Evolutionary conservation across 2,797 vertebrate species (phyloP).

Genomic region (Dromococcyx pavoninus): DNA sequence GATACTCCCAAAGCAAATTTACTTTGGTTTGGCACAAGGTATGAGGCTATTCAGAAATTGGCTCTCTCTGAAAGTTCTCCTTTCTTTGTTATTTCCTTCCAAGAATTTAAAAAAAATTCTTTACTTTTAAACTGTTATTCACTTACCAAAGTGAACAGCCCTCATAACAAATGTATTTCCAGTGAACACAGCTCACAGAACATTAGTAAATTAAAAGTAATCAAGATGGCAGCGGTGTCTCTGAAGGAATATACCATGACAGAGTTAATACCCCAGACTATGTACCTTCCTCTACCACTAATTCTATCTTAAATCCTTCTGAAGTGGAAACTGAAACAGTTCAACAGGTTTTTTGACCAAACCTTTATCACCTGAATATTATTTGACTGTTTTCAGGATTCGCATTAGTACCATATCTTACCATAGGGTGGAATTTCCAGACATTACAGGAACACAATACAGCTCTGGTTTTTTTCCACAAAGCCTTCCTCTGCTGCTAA

Average conservation of each 20-base stretch:
- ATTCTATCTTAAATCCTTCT: not conserved
- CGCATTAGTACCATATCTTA: not conserved
- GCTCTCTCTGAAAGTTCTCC: conserved; percentile 61
- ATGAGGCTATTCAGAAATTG: conserved; percentile 69
- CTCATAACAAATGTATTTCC: not conserved
- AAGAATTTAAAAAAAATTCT: conserved; percentile 56
- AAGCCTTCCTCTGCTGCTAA: not conserved
- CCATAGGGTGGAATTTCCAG: not conserved
- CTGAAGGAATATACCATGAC: not conserved
- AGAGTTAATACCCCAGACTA: not conserved
- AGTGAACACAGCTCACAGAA: not conserved
- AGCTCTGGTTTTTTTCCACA: not conserved
- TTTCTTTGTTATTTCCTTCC: conserved; percentile 68
- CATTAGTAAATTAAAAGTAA: not conserved
- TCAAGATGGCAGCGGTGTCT: not conserved
- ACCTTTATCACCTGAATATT: not conserved
- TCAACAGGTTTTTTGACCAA: not conserved
- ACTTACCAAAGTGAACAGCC: not conserved
- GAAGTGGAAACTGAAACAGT: not conserved
- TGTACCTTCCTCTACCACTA: not conserved
- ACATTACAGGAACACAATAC: not conserved
- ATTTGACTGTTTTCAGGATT: not conserved
- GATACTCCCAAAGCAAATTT: conserved; percentile 73
- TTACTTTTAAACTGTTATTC: conserved; percentile 31
- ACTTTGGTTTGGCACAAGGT: conserved; percentile 71